These are phyloP conservation scores for Perca fluviatilis DNA, from an alignment of 2,113 vertebrate genomes.

Conservation along the genomic window DNA sequence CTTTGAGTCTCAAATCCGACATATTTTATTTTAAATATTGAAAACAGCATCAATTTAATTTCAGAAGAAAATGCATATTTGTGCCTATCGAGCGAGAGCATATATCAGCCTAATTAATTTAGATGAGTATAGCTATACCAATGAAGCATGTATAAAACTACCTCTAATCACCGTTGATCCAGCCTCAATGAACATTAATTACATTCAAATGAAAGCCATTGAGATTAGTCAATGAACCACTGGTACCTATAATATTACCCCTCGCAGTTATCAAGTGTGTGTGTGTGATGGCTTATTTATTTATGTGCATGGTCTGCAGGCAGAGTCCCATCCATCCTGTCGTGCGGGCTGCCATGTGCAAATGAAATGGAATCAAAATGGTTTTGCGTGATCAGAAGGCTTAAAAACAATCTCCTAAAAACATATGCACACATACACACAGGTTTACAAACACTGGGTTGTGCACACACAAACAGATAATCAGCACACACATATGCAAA, in stretches of 20 bases:
- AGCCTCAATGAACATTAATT: constrained; percentile 67
- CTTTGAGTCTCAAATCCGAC: neutral
- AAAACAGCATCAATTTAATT: neutral
- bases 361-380: constrained; percentile 27
- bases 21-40: neutral
- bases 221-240: constrained; percentile 60
- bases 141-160: constrained; percentile 45
- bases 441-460: constrained; percentile 12
- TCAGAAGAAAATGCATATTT: constrained; percentile 16
- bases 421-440: constrained; percentile 8
- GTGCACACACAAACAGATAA: constrained; percentile 5
- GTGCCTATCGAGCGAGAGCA: constrained; percentile 16
- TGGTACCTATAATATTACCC: constrained; percentile 54
- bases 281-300: constrained; percentile 54
- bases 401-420: constrained; percentile 49
- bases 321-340: constrained; percentile 37
- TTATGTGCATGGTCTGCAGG: constrained; percentile 10
- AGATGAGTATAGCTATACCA: constrained; percentile 39
- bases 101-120: constrained; percentile 48
- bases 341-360: constrained; percentile 38
- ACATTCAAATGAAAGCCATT: constrained; percentile 50
- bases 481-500: constrained; percentile 22
- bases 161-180: constrained; percentile 57
- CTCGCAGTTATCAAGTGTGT: constrained; percentile 31
- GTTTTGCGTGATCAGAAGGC: constrained; percentile 30